A percentile compares a stretch with the other conserved stretches of the same genome.
phyloP scores from a whole-genome alignment of 2,888 invertebrate species.

The Volucella inanis region DNA sequence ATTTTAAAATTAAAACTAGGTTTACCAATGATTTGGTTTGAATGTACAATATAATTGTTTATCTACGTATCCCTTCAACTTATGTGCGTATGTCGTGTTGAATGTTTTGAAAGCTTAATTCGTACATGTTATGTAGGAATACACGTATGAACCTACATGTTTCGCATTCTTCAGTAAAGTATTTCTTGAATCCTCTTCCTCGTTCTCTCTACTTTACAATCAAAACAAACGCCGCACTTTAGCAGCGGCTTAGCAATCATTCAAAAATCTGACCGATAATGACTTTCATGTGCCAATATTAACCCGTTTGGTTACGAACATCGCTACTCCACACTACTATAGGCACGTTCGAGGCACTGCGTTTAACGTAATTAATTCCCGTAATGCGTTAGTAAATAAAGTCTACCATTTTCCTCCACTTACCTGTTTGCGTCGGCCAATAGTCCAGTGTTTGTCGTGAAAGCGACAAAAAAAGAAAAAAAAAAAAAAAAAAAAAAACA shows the following conservation, averaged over 20 bases:
- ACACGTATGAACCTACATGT: neutral
- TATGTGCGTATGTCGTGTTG: too few relatives aligned
- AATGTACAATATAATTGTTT: too few relatives aligned
- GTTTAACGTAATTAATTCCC: conserved; percentile 74
- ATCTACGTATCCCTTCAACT: too few relatives aligned
- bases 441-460: conserved; percentile 28
- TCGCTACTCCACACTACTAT: conserved; percentile 60
- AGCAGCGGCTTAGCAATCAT: conserved; percentile 20
- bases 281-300: conserved; percentile 72
- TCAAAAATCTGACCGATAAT: conserved; percentile 61
- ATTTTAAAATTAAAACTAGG: too few relatives aligned
- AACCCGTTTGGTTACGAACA: conserved; percentile 64
- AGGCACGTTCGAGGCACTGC: conserved; percentile 62
- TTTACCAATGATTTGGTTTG: too few relatives aligned
- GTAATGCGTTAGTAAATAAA: conserved; percentile 74
- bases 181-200: neutral
- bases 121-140: too few relatives aligned
- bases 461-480: neutral
- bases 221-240: conserved; percentile 20
- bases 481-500: conserved; percentile 20
- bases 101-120: too few relatives aligned
- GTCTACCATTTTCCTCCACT: conserved; percentile 42
- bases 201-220: neutral
- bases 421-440: conserved; percentile 18
- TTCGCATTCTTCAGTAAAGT: neutral